Base-by-base conservation (phyloP, 2,113 vertebrate genomes). In the Donacobius atricapilla region DNA sequence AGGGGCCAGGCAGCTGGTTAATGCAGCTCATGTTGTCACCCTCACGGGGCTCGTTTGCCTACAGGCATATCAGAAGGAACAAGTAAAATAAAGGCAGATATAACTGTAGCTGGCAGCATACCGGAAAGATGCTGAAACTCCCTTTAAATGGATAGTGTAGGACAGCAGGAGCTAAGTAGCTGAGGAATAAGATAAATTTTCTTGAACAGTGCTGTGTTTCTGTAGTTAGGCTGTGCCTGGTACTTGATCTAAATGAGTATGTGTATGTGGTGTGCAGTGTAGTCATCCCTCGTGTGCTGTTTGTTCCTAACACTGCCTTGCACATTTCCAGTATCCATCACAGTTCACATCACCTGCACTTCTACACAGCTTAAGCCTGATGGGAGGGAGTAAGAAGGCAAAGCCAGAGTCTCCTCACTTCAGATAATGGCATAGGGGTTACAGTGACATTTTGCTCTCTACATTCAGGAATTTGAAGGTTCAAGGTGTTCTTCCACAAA, bases 31-130 rank as follows among this genome's bases (percentile, higher is more conserved):
- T 91, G 83, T 81, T 91, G 84, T 79, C 87, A 73, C 54, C 82
- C 96, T 92, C 95, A 19, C 0, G 66, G 96, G 96, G 85, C 94
- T 94, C 79, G 22, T 97, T 96, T 95, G 96, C 94, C 96, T 94
- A 86, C 92, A 77, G 95, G 95, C 90, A 93, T 96, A 88, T 95
- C 93, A 96, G 92, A 77, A 90, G 56, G 91, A 96, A 88, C 87
- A 93, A 95, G 90, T 53, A 88, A 86, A 86, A 69, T 83, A 54
- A 91, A 76, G 85, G 35, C 72, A 83, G 85, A 39, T 79, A 66
- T 92, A 93, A 95, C 83, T 56, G 86, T 37, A 88, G 76, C 78
- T 97, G 96, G 94, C 86, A 93, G 88, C 0, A 1, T n/a, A 35
- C 85, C 58, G 94, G 54, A 86, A 80, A 73, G 94, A 86, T 83